Percentiles rank a stretch among this genome's conserved stretches.
These are phyloP conservation scores for Psittacula cyanocephala DNA, from an alignment of 2,113 vertebrate genomes.

Conservation along the genomic window DNA sequence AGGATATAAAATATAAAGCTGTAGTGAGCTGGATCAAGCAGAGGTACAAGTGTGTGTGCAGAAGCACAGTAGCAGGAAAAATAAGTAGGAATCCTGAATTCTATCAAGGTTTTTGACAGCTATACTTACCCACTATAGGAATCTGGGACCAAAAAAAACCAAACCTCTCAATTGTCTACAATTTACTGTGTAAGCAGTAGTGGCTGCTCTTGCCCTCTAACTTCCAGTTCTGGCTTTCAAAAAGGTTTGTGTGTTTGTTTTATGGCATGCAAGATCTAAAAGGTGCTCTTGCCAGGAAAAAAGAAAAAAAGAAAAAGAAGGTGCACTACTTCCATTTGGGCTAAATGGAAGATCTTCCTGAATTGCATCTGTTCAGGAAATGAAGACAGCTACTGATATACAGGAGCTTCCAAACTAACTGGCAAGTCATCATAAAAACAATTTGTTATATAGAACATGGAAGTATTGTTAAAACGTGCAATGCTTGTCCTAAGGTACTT, in stretches of 20 bases:
- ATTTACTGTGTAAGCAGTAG: not conserved
- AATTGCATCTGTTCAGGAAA: not conserved
- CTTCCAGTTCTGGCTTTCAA: not conserved
- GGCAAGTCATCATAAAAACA: not conserved
- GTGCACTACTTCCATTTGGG: not conserved
- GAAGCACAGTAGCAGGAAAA: slow-evolving; percentile 15
- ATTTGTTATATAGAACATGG: not conserved
- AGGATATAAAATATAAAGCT: not conserved
- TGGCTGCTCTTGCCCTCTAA: not conserved
- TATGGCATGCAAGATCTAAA: not conserved
- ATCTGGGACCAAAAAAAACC: not conserved
- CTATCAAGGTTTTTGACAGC: not conserved
- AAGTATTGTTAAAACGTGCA: not conserved
- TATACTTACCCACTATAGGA: not conserved
- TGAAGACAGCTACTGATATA: not conserved
- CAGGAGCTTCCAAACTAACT: not conserved
- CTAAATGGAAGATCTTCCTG: not conserved
- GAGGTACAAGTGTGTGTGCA: not conserved
- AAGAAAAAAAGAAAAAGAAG: not conserved
- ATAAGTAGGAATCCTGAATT: not conserved
- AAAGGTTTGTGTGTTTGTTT: not conserved
- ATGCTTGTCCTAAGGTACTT: not conserved
- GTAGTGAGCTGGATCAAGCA: not conserved
- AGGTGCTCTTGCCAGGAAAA: not conserved
- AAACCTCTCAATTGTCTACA: not conserved